These are phyloP conservation scores for Andrena haemorrhoa DNA, from an alignment of 2,888 invertebrate species.

Conservation along the genomic window DNA sequence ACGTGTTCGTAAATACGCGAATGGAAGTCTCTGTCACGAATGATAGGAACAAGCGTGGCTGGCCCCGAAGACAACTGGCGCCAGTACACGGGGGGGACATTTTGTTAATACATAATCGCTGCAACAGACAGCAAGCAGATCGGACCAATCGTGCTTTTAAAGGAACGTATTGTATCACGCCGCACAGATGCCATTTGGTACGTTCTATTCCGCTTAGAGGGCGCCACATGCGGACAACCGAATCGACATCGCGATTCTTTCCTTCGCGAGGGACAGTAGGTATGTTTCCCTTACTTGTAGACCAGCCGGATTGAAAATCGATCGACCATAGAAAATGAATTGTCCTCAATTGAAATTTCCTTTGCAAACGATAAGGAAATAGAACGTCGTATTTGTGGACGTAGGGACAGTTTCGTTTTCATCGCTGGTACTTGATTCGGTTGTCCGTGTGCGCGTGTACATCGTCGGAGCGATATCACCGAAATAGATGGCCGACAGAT, in stretches of 20 bases:
- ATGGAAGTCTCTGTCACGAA: slow-evolving; percentile 37
- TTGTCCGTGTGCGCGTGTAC: slow-evolving; percentile 13
- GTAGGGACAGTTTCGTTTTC: background rate
- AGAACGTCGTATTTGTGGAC: background rate
- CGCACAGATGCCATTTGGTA: background rate
- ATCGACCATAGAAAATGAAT: too few species aligned
- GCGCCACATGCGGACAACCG: slow-evolving; percentile 8
- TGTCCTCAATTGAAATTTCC: too few species aligned
- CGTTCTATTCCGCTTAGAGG: slow-evolving; percentile 10
- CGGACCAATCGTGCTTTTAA: slow-evolving; percentile 44
- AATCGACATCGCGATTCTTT: slow-evolving; percentile 8
- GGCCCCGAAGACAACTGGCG: slow-evolving; percentile 25
- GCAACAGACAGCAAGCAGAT: slow-evolving; percentile 42
- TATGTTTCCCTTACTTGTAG: background rate
- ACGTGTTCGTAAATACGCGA: background rate
- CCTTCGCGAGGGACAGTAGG: background rate
- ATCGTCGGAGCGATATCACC: slow-evolving; percentile 21
- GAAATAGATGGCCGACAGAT: slow-evolving; percentile 36
- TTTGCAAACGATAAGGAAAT: background rate
- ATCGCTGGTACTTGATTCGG: slow-evolving; percentile 3
- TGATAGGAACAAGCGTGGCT: slow-evolving; percentile 25
- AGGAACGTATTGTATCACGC: slow-evolving; percentile 48
- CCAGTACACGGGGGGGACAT: slow-evolving; percentile 32
- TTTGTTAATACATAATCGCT: slow-evolving; percentile 49
- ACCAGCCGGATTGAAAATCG: background rate